Percentiles rank a stretch among this genome's conserved stretches.
phyloP scores from a whole-genome alignment of 2,888 invertebrate genomes.

The Orthonychiurus folsomi region DNA sequence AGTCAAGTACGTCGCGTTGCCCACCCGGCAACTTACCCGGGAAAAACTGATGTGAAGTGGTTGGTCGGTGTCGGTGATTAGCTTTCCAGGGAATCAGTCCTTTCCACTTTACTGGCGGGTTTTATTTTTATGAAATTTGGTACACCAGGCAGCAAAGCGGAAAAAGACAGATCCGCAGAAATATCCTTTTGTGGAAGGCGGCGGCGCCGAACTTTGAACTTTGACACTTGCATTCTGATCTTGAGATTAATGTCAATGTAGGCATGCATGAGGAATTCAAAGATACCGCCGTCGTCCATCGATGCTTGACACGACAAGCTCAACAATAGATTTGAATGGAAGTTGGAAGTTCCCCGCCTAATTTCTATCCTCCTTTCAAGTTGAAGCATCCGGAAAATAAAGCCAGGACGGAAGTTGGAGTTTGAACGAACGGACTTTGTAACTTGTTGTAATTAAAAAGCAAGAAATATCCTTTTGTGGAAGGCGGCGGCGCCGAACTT shows the following conservation, averaged over 20 bases:
- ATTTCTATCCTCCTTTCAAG: no score
- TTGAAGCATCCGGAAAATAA: no score
- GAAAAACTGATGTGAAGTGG: neutral
- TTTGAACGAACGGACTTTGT: no score
- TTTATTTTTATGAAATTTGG: constrained; percentile 18
- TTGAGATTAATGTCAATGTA: neutral
- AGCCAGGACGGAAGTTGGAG: no score
- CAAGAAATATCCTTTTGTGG: constrained; percentile 20
- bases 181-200: constrained; percentile 7
- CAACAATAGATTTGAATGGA: no score
- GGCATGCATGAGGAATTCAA: no score
- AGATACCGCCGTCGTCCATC: no score
- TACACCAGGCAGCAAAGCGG: constrained; percentile 55
- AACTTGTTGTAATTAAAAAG: no score
- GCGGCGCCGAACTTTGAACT: neutral
- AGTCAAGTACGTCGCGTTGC: neutral
- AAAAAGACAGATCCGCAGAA: constrained; percentile 54
- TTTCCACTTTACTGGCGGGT: constrained; percentile 55
- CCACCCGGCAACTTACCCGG: neutral
- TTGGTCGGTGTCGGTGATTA: constrained; percentile 11
- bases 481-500: neutral
- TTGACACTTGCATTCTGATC: no score
- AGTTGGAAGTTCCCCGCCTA: no score
- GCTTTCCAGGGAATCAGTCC: constrained; percentile 45
- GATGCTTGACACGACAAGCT: no score